A percentile compares a stretch with the other conserved stretches of the same genome.
Conservation (phyloP, 1,140 invertebrate species). For the Ceratitis capitata region DNA sequence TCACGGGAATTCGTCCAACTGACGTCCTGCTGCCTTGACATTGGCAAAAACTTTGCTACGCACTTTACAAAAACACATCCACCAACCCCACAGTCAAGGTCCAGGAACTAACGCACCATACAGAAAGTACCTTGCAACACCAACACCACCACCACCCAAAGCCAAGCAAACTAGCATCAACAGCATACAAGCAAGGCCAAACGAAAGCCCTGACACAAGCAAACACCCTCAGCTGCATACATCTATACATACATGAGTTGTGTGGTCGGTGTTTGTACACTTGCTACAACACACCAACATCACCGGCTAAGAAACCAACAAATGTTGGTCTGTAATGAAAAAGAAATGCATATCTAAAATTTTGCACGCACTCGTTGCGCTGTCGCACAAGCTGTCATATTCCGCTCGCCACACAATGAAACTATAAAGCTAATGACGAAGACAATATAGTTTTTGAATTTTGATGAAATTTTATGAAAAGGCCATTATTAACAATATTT, state of each 20-base stretch:
- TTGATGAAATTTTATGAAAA: not conserved
- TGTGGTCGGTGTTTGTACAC: constrained; percentile 39
- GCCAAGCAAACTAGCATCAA: constrained; percentile 44
- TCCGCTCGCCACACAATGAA: not conserved
- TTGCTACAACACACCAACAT: constrained; percentile 48
- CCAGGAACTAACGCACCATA: constrained; percentile 40
- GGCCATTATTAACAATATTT: not conserved
- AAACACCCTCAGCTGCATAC: constrained; percentile 14
- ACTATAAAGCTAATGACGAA: not conserved
- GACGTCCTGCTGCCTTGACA: constrained; percentile 36
- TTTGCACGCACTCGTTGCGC: constrained; percentile 44
- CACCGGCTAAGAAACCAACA: constrained; percentile 64
- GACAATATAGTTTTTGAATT: not conserved
- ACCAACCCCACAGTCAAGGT: not conserved
- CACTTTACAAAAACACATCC: not conserved
- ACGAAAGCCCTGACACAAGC: not conserved
- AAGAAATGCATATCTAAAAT: constrained; percentile 40
- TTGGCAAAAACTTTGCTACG: constrained; percentile 34
- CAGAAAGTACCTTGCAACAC: constrained; percentile 54
- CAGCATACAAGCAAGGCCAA: constrained; percentile 20
- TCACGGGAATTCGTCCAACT: constrained; percentile 43
- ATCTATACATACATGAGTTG: no score
- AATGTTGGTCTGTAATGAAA: constrained; percentile 55
- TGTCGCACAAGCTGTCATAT: constrained; percentile 34
- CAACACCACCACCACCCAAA: constrained; percentile 46